phyloP scores from a whole-genome alignment of 2,888 invertebrate genomes.

The Thecocarcelia acutangulata region DNA sequence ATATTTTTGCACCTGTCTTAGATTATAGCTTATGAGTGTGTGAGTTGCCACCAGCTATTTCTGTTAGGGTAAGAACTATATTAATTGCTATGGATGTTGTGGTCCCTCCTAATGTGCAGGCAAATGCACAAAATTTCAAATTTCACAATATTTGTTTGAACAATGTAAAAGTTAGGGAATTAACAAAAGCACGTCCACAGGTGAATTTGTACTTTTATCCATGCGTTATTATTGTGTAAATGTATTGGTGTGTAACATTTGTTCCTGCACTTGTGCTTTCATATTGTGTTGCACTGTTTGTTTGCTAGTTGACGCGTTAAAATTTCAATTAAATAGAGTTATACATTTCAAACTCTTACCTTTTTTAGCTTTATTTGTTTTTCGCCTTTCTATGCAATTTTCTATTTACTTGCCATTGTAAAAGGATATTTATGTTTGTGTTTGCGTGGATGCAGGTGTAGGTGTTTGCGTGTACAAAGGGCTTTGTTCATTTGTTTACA shows the following conservation, averaged over 20 bases:
- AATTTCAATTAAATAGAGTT: constrained; percentile 68
- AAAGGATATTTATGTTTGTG: not conserved
- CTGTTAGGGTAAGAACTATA: too few relatives aligned
- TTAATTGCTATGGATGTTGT: not conserved
- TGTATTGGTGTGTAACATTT: constrained; percentile 7
- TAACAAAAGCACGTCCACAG: constrained; percentile 40
- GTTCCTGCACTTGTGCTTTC: constrained; percentile 8
- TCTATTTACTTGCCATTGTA: constrained; percentile 23
- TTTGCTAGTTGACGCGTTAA: constrained; percentile 60
- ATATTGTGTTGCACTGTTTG: constrained; percentile 51
- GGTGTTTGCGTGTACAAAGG: not conserved
- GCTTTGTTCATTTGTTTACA: constrained; percentile 18
- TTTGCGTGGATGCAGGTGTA: not conserved
- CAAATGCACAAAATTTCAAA: not conserved
- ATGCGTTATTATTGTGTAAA: constrained; percentile 10
- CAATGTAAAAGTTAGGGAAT: not conserved
- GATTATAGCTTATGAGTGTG: too few relatives aligned
- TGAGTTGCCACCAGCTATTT: too few relatives aligned
- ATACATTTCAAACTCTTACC: constrained; percentile 43
- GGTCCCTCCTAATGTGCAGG: not conserved
- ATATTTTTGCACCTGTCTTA: too few relatives aligned
- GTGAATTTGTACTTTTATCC: constrained; percentile 28
- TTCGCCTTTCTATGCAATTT: constrained; percentile 15
- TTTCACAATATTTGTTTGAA: not conserved
- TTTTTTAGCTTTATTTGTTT: not conserved